Conservation (phyloP, 2,888 invertebrate genomes). For the Taphrorychus bicolor region DNA sequence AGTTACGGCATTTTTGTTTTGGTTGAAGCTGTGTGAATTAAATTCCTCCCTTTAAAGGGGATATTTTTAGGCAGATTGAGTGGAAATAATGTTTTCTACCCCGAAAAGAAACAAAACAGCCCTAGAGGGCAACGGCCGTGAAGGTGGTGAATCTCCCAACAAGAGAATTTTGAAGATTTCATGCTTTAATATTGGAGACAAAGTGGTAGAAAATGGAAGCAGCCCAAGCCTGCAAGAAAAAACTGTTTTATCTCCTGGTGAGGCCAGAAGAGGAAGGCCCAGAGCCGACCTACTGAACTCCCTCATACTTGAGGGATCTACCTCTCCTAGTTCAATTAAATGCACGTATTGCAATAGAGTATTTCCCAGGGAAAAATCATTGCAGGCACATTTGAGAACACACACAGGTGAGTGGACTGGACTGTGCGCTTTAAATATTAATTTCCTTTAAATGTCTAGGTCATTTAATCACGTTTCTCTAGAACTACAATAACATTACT, state of each 20-base stretch:
- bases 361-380: constrained; percentile 77
- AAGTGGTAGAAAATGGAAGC: constrained; percentile 52
- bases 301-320: constrained; percentile 73
- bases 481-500: too few relatives aligned
- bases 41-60: constrained; percentile 29
- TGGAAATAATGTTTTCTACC: constrained; percentile 48
- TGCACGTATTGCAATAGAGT: constrained; percentile 75
- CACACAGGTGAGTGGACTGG: constrained; percentile 64
- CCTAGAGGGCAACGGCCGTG: constrained; percentile 46
- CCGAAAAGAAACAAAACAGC: constrained; percentile 52
- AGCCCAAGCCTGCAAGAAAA: constrained; percentile 48
- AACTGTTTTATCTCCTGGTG: constrained; percentile 53
- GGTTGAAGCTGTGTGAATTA: constrained; percentile 43
- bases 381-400: constrained; percentile 72
- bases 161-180: constrained; percentile 48
- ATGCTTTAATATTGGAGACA: constrained; percentile 50
- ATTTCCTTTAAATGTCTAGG: constrained; percentile 45
- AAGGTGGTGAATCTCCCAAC: constrained; percentile 49
- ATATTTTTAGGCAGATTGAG: constrained; percentile 44
- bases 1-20: constrained; percentile 49
- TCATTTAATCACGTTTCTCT: constrained; percentile 3
- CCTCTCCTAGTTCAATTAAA: constrained; percentile 73
- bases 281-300: constrained; percentile 73
- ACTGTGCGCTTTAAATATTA: constrained; percentile 45
- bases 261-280: constrained; percentile 70